phyloP scores from a whole-genome alignment of 2,797 vertebrate species.

The Acrocephalus scirpaceus region DNA sequence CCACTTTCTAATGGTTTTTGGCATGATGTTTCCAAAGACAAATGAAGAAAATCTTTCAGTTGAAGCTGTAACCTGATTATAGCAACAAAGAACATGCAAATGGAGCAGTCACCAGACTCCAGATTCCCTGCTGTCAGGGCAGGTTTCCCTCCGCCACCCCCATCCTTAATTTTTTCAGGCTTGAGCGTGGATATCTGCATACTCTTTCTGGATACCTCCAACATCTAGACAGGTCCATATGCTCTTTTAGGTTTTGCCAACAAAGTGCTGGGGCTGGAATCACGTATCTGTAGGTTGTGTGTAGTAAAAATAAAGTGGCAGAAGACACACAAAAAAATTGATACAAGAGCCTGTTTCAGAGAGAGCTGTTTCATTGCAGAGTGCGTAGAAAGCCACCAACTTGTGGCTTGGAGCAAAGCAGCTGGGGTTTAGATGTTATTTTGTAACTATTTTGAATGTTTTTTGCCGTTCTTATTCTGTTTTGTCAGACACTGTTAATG shows the following conservation, averaged over 20 bases:
- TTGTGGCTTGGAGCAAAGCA: background rate
- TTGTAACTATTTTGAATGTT: background rate
- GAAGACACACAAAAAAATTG: background rate
- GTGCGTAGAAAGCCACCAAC: background rate
- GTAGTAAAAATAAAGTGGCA: background rate
- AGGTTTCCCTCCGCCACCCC: background rate
- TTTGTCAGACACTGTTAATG: background rate
- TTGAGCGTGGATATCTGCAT: background rate
- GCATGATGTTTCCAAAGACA: background rate
- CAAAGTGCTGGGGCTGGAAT: constrained; percentile 14
- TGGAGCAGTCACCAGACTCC: background rate
- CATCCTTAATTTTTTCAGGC: background rate
- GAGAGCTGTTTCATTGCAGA: background rate
- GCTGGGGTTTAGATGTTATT: background rate
- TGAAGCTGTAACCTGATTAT: background rate
- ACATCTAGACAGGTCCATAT: constrained; percentile 29
- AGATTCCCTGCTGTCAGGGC: constrained; percentile 33
- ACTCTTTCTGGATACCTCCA: constrained; percentile 19
- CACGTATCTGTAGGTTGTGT: background rate
- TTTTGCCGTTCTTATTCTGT: background rate
- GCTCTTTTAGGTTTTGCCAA: constrained; percentile 20
- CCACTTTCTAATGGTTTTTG: background rate
- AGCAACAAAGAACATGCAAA: constrained; percentile 19
- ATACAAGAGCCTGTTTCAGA: background rate
- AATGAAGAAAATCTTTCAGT: background rate